phyloP scores from a whole-genome alignment of 2,888 invertebrate genomes.

The Stomorhina lunata region DNA sequence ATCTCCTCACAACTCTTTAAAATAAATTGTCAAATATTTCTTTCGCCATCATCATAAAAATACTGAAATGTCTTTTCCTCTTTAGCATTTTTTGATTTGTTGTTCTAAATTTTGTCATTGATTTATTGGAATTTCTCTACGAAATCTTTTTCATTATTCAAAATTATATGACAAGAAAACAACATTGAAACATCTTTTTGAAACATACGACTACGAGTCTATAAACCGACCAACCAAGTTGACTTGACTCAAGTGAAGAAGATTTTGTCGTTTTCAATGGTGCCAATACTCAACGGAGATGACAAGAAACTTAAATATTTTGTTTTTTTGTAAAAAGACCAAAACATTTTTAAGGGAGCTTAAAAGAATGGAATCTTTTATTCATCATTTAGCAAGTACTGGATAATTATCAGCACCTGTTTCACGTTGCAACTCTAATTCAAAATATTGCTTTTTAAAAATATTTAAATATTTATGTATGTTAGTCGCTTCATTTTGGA shows the following conservation, averaged over 20 bases:
- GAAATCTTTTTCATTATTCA: slow-evolving; percentile 57
- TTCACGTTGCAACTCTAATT: too few relatives aligned
- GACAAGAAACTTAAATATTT: slow-evolving; percentile 60
- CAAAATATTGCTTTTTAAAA: too few relatives aligned
- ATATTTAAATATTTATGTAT: too few relatives aligned
- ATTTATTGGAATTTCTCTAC: slow-evolving; percentile 55
- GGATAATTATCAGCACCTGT: too few relatives aligned
- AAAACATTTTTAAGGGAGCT: slow-evolving; percentile 3
- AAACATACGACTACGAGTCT: too few relatives aligned
- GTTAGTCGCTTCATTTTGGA: too few relatives aligned
- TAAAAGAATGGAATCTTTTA: slow-evolving; percentile 23
- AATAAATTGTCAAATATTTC: slow-evolving; percentile 26
- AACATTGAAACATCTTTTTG: slow-evolving; percentile 31
- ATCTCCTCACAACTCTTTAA: slow-evolving; percentile 5
- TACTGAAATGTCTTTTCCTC: slow-evolving; percentile 4
- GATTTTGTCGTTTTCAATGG: slow-evolving; percentile 19
- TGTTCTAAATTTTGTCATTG: slow-evolving; percentile 55
- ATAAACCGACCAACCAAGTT: too few relatives aligned
- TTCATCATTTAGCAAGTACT: too few relatives aligned
- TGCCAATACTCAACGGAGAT: slow-evolving; percentile 56
- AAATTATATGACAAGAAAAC: slow-evolving; percentile 56
- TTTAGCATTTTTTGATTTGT: slow-evolving; percentile 47
- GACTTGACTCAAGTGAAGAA: too few relatives aligned
- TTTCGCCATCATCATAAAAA: slow-evolving; percentile 29
- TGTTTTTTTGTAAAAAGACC: slow-evolving; percentile 38